Conservation (phyloP, 2,113 vertebrate species). For the Pandion haliaetus region DNA sequence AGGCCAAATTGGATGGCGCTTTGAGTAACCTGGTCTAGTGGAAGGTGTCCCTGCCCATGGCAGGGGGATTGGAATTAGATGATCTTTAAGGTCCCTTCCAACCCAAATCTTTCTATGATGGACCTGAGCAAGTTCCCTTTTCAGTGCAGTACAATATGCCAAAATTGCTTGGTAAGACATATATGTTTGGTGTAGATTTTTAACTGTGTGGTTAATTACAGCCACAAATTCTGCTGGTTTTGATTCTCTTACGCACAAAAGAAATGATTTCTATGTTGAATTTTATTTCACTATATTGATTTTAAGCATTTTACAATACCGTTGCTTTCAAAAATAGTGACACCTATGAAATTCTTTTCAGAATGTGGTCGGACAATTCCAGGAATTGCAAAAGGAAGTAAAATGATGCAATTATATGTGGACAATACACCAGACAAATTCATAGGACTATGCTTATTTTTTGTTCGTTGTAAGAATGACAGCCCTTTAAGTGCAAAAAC, state of each 20-base stretch:
- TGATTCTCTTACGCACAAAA: not conserved
- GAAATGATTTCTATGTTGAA: not conserved
- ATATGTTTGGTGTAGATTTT: not conserved
- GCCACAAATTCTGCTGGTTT: not conserved
- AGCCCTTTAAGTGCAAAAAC: slow-evolving; percentile 68
- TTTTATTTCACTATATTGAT: not conserved
- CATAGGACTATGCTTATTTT: slow-evolving; percentile 76
- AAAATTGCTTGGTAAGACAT: not conserved
- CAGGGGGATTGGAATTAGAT: no score
- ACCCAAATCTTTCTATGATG: not conserved
- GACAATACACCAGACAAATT: slow-evolving; percentile 65
- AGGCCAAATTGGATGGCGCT: no score
- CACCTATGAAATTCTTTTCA: slow-evolving; percentile 59
- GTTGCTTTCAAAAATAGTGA: not conserved
- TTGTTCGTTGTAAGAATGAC: slow-evolving; percentile 74
- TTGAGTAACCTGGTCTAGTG: no score
- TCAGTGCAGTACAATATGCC: not conserved
- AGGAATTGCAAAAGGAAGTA: slow-evolving; percentile 68
- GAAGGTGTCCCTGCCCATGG: no score
- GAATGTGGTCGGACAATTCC: slow-evolving; percentile 78
- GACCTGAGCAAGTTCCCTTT: not conserved
- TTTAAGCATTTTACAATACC: not conserved
- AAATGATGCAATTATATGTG: slow-evolving; percentile 74
- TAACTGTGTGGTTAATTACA: not conserved
- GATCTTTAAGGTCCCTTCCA: no score